phyloP scores from a whole-genome alignment of 1,140 invertebrate genomes.

The Heterodera carotae region DNA sequence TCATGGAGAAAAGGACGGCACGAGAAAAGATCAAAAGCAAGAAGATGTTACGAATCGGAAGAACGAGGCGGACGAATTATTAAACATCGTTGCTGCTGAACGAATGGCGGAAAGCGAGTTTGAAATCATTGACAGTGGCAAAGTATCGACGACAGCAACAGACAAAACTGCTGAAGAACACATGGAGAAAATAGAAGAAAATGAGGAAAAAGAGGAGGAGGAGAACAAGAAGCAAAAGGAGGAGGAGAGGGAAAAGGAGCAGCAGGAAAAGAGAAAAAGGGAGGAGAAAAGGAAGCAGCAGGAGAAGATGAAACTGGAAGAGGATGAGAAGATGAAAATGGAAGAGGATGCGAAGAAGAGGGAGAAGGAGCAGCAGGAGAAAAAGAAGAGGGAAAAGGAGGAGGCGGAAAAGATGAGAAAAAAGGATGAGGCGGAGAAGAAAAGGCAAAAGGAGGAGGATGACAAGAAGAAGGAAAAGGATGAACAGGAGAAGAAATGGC shows the following conservation, averaged over 20 bases:
- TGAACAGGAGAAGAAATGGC: no score
- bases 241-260: not conserved
- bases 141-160: slow-evolving; percentile 9
- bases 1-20: no score
- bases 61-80: not conserved
- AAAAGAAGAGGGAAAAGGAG: no score
- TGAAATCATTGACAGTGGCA: slow-evolving; percentile 32
- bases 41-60: not conserved
- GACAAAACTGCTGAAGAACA: not conserved
- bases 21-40: no score
- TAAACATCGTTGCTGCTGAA: not conserved
- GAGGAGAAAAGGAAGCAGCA: not conserved
- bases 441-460: no score
- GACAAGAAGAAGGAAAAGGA: no score
- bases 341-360: no score
- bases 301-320: not conserved
- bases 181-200: not conserved
- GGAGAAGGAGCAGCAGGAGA: no score
- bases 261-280: not conserved
- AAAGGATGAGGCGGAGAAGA: no score
- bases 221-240: not conserved
- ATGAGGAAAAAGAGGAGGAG: not conserved
- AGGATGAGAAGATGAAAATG: not conserved
- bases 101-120: slow-evolving; percentile 4
- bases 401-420: no score